Conservation (phyloP, 2,797 vertebrate genomes). For the Synaphobranchus kaupii region DNA sequence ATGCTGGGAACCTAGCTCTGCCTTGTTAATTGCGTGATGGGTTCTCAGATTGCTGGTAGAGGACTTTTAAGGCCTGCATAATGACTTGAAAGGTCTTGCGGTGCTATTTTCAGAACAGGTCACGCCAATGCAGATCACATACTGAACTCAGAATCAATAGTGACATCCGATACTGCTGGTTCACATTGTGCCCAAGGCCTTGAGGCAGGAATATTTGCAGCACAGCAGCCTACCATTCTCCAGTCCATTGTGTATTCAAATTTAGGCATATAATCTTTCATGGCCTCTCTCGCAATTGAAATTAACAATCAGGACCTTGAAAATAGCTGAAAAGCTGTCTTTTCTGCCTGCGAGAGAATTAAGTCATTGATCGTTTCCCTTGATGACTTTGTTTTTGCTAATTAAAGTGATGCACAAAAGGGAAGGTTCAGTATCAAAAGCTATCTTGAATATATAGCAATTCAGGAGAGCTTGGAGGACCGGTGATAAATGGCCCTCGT, state of each 20-base stretch:
- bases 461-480: conserved; percentile 1
- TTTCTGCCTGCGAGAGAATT: not conserved
- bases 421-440: not conserved
- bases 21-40: not conserved
- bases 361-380: not conserved
- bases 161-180: conserved; percentile 9
- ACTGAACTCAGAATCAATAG: conserved; percentile 20
- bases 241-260: not conserved
- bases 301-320: not conserved
- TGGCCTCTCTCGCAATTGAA: not conserved
- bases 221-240: not conserved
- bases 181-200: not conserved
- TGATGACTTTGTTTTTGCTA: conserved; percentile 5
- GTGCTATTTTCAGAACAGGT: conserved; percentile 28
- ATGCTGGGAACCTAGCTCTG: not conserved
- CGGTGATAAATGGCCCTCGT: not conserved
- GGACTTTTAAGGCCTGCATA: conserved; percentile 5
- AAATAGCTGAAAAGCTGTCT: not conserved
- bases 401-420: not conserved
- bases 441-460: not conserved
- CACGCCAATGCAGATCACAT: not conserved
- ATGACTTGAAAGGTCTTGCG: conserved; percentile 21
- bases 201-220: not conserved
- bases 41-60: conserved; percentile 5
- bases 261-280: not conserved